A percentile compares a stretch with the other conserved stretches of the same genome.
Conservation (phyloP, 2,113 vertebrate species). For the Salvelinus alpinus region DNA sequence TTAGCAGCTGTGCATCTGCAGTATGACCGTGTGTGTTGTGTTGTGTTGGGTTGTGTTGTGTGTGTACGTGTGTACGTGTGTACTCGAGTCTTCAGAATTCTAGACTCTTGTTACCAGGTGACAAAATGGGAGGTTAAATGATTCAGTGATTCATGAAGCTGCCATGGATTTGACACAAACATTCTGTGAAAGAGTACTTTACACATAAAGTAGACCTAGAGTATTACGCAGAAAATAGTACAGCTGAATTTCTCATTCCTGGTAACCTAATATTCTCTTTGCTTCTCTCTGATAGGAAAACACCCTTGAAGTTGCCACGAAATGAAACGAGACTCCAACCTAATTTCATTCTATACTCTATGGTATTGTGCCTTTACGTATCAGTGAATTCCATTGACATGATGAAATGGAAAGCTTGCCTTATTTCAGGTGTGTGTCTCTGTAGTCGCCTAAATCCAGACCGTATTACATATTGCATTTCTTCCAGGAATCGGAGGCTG, state of each 20-base stretch:
- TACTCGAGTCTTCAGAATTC: background rate
- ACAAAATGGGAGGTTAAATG: too few species aligned
- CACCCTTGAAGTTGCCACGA: constrained; percentile 41
- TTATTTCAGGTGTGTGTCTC: constrained; percentile 42
- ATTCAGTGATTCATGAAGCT: too few species aligned
- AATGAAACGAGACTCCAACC: constrained; percentile 52
- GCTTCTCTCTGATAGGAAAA: constrained; percentile 25
- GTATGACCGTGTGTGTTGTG: background rate
- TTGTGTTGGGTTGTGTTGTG: too few species aligned
- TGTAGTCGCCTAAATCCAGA: constrained; percentile 43
- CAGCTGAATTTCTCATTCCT: background rate
- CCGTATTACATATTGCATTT: constrained; percentile 46
- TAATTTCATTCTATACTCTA: constrained; percentile 61
- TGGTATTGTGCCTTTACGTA: constrained; percentile 60
- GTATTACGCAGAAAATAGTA: too few species aligned
- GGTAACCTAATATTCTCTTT: background rate
- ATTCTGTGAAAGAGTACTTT: too few species aligned
- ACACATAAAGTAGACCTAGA: too few species aligned
- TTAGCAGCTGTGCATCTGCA: constrained; percentile 57
- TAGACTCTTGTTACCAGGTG: too few species aligned
- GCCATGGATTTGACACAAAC: too few species aligned
- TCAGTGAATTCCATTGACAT: constrained; percentile 59
- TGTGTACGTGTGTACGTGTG: background rate
- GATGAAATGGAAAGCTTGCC: constrained; percentile 63
- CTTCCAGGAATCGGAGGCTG: constrained; percentile 41